Evolutionary conservation across 37 sponge, comb jelly and placozoan genomes (phyloP), one percentile per base, ranked within the genome.

Genomic region (Dysidea cf. avara): DNA sequence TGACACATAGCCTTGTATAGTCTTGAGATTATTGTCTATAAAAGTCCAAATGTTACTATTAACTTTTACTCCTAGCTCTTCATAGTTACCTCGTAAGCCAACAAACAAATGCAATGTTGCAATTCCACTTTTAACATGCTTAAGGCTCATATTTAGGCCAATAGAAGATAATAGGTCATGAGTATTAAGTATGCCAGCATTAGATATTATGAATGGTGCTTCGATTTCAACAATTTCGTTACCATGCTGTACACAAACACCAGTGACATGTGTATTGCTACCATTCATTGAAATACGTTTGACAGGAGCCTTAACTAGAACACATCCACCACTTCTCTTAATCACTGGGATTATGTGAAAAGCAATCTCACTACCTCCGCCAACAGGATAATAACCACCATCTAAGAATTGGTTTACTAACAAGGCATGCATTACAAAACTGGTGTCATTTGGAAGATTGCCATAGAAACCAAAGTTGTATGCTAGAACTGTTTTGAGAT

Each of bases 391-490:
- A 46, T 73, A 96, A 11, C 75, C 87, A 2, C 96, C 93, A 7
- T 76, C 37, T 7, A 56, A 53, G 67, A 89, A 92, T 52, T 96
- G 96, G 22, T 81, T 61, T 30, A 75, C 54, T 38, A 96, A 74
- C 4, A 75, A 5, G 46, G 80, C 70, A 0, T 96, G 96, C 84
- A 91, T 88, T 39, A 30, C 60, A 57, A 88, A 85, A 7, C 90
- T 64, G 0, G 96, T 88, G 4, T 87, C 71, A 26, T 72, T 75
- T 9, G 96, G 96, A 18, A 63, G 51, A 56, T 80, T 46, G 84
- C 92, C 96, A 79, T 92, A 96, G 66, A 92, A 86, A 20, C 89
- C 89, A 74, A 75, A 96, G 53, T 59, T 46, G 68, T 96, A 96
- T 7, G 86, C 64, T 7, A 96, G 61, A 0, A 96, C 90, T 21